Percentiles rank a stretch among this genome's conserved stretches.
Conservation (phyloP, 2,797 vertebrate species). For the Nasua narica region DNA sequence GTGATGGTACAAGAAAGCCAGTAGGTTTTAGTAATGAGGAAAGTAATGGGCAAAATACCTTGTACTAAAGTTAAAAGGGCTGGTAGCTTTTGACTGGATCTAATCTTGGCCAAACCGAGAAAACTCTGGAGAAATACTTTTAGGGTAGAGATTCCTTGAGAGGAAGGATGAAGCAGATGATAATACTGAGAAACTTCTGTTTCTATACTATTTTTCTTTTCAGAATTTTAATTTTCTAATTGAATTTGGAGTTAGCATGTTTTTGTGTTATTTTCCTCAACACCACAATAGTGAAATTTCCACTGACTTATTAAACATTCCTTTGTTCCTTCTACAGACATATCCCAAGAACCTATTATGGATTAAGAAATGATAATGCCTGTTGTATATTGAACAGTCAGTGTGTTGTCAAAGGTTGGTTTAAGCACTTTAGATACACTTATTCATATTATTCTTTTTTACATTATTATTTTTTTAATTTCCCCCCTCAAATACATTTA, state of each 20-base stretch:
- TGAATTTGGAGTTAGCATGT: background rate
- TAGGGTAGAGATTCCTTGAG: background rate
- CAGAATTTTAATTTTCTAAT: slow-evolving; percentile 3
- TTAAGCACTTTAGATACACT: background rate
- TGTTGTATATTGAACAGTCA: background rate
- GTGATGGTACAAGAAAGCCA: background rate
- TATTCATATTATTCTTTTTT: background rate
- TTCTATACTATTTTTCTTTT: slow-evolving; percentile 5
- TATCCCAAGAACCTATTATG: background rate
- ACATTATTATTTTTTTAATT: no score
- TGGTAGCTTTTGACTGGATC: background rate
- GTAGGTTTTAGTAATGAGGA: background rate
- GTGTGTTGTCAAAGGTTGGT: background rate
- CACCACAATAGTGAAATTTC: background rate
- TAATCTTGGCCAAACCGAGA: background rate
- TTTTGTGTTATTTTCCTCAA: slow-evolving; percentile 30
- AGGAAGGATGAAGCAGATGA: background rate
- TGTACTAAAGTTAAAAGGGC: background rate
- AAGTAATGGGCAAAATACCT: background rate
- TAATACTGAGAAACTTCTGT: background rate
- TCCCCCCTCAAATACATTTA: no score
- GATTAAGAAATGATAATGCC: background rate
- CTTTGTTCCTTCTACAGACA: background rate
- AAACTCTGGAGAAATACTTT: background rate
- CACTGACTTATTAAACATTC: background rate